Evolutionary conservation across 1,140 invertebrate genomes (phyloP).

Genomic region (Stegodyphus dumicola): DNA sequence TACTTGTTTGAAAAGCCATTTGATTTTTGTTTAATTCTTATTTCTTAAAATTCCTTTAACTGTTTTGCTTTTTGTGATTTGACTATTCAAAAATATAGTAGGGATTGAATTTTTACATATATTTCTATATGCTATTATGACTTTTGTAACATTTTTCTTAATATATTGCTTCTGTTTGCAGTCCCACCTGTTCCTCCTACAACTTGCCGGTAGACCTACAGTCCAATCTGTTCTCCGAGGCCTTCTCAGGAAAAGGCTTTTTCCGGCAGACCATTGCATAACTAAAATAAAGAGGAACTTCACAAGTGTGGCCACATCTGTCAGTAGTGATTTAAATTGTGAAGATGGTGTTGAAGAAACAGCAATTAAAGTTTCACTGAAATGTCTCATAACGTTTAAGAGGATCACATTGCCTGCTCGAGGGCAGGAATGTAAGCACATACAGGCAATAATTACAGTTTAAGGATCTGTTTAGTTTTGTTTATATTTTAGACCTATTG

Average conservation of each 20-base stretch:
- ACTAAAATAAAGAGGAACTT: slow-evolving; percentile 96
- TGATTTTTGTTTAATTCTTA: no score
- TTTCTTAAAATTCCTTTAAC: no score
- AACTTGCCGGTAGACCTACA: slow-evolving; percentile 93
- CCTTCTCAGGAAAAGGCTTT: slow-evolving; percentile 85
- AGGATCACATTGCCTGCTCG: slow-evolving; percentile 91
- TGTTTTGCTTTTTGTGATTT: no score
- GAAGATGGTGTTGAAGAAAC: slow-evolving; percentile 88
- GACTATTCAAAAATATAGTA: no score
- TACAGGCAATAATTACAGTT: slow-evolving; percentile 74
- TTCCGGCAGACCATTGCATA: slow-evolving; percentile 93
- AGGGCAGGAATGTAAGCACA: slow-evolving; percentile 97
- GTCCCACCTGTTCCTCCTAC: slow-evolving; percentile 95
- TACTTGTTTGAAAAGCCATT: no score
- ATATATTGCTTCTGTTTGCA: slow-evolving; percentile 67
- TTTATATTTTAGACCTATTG: neutral
- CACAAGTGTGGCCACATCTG: slow-evolving; percentile 72
- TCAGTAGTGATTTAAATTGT: slow-evolving; percentile 65
- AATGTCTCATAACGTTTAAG: slow-evolving; percentile 97
- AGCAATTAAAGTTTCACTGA: slow-evolving; percentile 87
- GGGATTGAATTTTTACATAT: no score
- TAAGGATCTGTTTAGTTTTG: neutral
- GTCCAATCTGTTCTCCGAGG: slow-evolving; percentile 93
- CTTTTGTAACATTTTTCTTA: no score
- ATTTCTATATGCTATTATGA: no score